Evolutionary conservation across 2,113 vertebrate species (phyloP).

Genomic region (Pristiophorus japonicus): DNA sequence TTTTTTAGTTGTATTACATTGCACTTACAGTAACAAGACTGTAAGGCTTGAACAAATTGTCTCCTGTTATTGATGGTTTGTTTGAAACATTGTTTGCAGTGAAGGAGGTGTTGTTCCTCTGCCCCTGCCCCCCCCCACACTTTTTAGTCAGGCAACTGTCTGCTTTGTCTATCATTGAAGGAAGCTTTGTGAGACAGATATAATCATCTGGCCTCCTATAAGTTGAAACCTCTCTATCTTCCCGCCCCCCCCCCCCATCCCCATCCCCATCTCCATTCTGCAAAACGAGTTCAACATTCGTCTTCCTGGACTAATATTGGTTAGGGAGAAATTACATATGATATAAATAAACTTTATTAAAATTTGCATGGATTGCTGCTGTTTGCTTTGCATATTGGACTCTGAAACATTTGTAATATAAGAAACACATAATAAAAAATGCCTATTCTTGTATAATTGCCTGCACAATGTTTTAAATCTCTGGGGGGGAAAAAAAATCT

Average conservation of each 20-base stretch:
- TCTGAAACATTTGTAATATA: neutral
- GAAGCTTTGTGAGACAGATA: neutral
- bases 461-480: neutral
- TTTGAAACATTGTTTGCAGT: neutral
- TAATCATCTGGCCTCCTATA: neutral
- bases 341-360: neutral
- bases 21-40: neutral
- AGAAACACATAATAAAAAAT: neutral
- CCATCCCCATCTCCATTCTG: neutral
- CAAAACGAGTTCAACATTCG: neutral
- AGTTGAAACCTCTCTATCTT: neutral
- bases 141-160: neutral
- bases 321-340: neutral
- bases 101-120: neutral
- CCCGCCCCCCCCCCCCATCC: too few species aligned
- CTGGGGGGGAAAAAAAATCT: neutral
- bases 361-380: neutral
- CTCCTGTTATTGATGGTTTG: neutral
- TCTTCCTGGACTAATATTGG: neutral
- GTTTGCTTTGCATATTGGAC: neutral
- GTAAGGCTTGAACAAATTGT: neutral
- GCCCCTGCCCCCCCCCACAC: neutral
- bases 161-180: neutral
- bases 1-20: neutral
- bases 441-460: neutral